Conservation (phyloP, 2,113 vertebrate genomes). For the Dendropsophus ebraccatus region DNA sequence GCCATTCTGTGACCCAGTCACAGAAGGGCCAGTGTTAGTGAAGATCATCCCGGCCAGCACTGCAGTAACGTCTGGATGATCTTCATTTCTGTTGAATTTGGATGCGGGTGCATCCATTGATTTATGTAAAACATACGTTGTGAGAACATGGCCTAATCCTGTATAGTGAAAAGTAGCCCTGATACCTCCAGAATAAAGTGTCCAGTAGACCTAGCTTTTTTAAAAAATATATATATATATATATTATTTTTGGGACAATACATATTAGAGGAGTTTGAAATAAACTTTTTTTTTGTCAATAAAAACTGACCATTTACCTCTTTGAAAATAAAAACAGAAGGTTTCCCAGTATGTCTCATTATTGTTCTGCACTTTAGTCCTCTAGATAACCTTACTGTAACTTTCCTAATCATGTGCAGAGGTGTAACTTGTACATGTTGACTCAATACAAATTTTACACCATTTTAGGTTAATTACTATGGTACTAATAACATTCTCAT, state of each 20-base stretch:
- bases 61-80: too few species aligned
- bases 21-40: too few species aligned
- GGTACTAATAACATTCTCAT: slow-evolving; percentile 57
- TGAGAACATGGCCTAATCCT: too few species aligned
- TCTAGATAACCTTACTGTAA: slow-evolving; percentile 48
- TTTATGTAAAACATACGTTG: too few species aligned
- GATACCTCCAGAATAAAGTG: too few species aligned
- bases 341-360: slow-evolving; percentile 9
- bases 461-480: slow-evolving; percentile 56
- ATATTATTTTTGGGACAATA: background rate
- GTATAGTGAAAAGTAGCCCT: too few species aligned
- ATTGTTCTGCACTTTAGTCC: slow-evolving; percentile 2
- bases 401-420: slow-evolving; percentile 52
- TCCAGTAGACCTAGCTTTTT: background rate
- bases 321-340: slow-evolving; percentile 15
- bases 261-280: background rate
- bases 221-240: too few species aligned
- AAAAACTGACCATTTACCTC: background rate
- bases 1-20: too few species aligned
- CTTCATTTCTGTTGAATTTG: too few species aligned
- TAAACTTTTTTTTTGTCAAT: background rate
- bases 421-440: slow-evolving; percentile 49
- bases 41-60: too few species aligned
- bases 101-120: too few species aligned
- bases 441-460: slow-evolving; percentile 56